A percentile compares a stretch with the other conserved stretches of the same genome.
These are phyloP conservation scores for Eupithecia dodoneata DNA, from an alignment of 2,888 invertebrate genomes.

Conservation along the genomic window DNA sequence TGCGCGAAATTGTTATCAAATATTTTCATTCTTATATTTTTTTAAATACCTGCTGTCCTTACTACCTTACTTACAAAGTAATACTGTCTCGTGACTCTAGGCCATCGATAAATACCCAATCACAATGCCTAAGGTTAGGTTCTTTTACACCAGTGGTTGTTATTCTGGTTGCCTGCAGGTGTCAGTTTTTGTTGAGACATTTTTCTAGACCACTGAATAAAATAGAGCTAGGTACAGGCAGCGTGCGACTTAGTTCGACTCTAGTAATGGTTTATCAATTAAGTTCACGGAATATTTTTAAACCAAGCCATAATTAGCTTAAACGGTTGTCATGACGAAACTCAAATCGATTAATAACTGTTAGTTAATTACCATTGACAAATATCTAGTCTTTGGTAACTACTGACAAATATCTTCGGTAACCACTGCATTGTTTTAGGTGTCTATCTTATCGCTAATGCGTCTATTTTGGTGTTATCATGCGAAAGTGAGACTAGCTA, in stretches of 20 bases:
- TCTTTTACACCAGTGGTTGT: not conserved
- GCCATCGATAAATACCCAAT: not conserved
- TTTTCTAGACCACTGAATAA: not conserved
- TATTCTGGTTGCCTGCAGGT: not conserved
- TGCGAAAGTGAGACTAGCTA: not conserved
- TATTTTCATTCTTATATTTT: too few species aligned
- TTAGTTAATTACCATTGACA: not conserved
- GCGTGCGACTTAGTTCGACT: not conserved
- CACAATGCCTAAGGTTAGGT: not conserved
- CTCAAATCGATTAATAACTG: not conserved
- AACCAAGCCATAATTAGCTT: not conserved
- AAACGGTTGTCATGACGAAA: not conserved
- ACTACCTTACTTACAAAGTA: not conserved
- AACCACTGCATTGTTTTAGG: not conserved
- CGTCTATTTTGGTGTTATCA: not conserved
- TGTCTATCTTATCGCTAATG: not conserved
- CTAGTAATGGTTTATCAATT: not conserved
- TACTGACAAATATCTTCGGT: not conserved
- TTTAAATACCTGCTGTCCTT: too few species aligned
- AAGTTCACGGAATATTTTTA: constrained; percentile 6
- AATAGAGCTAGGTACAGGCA: not conserved
- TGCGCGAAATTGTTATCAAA: too few species aligned
- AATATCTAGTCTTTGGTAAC: not conserved
- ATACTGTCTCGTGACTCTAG: not conserved
- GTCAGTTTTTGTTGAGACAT: not conserved